These are phyloP conservation scores for Remorina albescens DNA, from an alignment of 2,797 vertebrate species.

Conservation along the genomic window DNA sequence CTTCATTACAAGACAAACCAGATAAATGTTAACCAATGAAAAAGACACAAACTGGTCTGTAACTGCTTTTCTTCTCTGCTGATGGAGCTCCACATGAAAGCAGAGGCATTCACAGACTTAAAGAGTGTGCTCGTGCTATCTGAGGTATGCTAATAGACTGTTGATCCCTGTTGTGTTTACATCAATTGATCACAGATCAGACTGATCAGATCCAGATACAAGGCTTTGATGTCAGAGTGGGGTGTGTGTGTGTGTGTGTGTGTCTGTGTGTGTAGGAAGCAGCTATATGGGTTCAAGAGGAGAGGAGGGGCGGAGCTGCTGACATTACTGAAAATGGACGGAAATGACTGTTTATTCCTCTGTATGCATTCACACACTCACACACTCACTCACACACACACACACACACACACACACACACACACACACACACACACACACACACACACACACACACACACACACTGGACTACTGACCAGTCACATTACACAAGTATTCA, in stretches of 20 bases:
- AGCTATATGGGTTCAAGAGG: background rate
- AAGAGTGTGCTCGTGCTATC: slow-evolving; percentile 39
- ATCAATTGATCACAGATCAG: slow-evolving; percentile 61
- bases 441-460: slow-evolving; percentile 18
- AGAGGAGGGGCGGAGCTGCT: slow-evolving; percentile 35
- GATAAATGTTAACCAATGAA: background rate
- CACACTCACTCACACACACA: slow-evolving; percentile 10
- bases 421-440: slow-evolving; percentile 13
- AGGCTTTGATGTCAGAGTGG: slow-evolving; percentile 58
- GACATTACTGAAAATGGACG: slow-evolving; percentile 64
- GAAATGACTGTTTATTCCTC: slow-evolving; percentile 62
- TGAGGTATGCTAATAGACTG: slow-evolving; percentile 62
- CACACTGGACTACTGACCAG: background rate
- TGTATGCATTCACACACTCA: background rate
- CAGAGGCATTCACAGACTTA: slow-evolving; percentile 27
- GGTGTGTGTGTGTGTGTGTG: slow-evolving; percentile 17
- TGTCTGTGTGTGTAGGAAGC: slow-evolving; percentile 10
- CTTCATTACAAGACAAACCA: background rate
- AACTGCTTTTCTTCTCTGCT: slow-evolving; percentile 1
- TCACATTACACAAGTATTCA: background rate
- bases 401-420: slow-evolving; percentile 16
- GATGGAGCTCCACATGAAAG: slow-evolving; percentile 18
- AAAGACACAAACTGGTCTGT: slow-evolving; percentile 20
- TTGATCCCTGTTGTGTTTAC: slow-evolving; percentile 51
- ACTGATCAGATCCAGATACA: slow-evolving; percentile 53